These are phyloP conservation scores for Coelopa frigida DNA, from an alignment of 1,140 invertebrate species.

Conservation along the genomic window DNA sequence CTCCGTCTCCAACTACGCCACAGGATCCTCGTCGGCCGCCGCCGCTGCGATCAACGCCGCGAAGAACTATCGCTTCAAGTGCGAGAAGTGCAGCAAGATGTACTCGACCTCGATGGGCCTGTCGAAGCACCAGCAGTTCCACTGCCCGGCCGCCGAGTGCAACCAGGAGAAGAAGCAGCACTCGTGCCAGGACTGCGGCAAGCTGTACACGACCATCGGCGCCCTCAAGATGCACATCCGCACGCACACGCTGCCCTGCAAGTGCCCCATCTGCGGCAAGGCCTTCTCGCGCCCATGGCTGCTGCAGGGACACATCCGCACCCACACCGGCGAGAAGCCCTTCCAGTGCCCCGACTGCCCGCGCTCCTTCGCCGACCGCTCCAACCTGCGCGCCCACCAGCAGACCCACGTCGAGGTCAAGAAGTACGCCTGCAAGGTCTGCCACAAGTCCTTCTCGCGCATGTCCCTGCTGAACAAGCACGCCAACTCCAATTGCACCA, in stretches of 20 bases:
- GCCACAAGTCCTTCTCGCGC: constrained; percentile 60
- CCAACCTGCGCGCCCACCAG: constrained; percentile 63
- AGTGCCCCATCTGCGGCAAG: constrained; percentile 92
- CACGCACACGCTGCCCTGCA: constrained; percentile 86
- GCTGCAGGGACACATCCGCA: constrained; percentile 88
- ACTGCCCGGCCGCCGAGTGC: constrained; percentile 62
- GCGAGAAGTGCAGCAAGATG: constrained; percentile 86
- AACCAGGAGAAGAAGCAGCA: constrained; percentile 49
- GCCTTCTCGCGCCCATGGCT: constrained; percentile 96
- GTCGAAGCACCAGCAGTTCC: constrained; percentile 92
- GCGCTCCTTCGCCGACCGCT: constrained; percentile 92
- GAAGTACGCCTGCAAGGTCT: constrained; percentile 49
- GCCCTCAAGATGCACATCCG: constrained; percentile 63
- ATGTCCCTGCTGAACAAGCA: constrained; percentile 95
- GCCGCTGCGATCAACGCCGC: constrained; percentile 9
- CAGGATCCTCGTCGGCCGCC: background rate
- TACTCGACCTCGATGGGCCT: constrained; percentile 94
- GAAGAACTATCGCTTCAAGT: constrained; percentile 68
- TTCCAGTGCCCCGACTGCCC: constrained; percentile 93
- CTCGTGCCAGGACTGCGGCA: constrained; percentile 50
- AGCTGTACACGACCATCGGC: constrained; percentile 51
- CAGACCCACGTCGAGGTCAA: constrained; percentile 54
- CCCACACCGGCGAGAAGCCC: constrained; percentile 85
- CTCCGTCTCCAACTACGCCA: constrained; percentile 20
- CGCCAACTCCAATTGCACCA: constrained; percentile 43